Evolutionary conservation across 2,797 vertebrate genomes (phyloP), one percentile per base, ranked within the genome.

Genomic region (Syngnathus acus): DNA sequence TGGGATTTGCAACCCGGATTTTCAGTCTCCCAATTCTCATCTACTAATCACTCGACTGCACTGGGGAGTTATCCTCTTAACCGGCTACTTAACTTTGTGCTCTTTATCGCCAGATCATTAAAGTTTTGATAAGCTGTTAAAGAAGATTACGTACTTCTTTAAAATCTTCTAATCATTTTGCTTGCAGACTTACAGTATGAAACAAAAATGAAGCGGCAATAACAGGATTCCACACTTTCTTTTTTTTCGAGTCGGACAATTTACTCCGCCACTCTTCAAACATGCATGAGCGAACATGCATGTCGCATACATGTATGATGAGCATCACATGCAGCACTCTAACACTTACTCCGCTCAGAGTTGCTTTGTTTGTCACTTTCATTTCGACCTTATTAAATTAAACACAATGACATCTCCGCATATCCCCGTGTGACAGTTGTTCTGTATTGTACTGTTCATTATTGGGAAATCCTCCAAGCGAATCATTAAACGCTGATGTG

Each of bases 71-170:
- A 93, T 92, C 91, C 90, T 92, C 91, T 92, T 91, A 92, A 88
- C 88, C 87, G 88, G 89, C 89, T 89, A 89, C 90, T 93, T 92
- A 91, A 93, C 90, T 92, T 92, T 91, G 88, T 90, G 89, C 89
- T 90, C 88, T 91, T 92, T 93, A 92, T 93, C 92, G 86, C 82
- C 84, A 89, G 91, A 93, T 92, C 92, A 91, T 91, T 91, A 90
- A 92, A 92, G 91, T 93, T 92, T 90, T 90, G 90, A 91, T 92
- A 92, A 93, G 91, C 90, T 90, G 84, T 91, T 90, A 88, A 92
- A 92, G 90, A 84, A 91, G 91, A 92, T 92, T 92, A 92, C 32
- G 86, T 88, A 90, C 87, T 91, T 89, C 86, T 89, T 91, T 89
- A 87, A 91, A 89, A 91, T 91, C 86, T 78, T 82, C 82, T 90